phyloP scores from a whole-genome alignment of 2,113 vertebrate genomes.

The Pontoporia blainvillei region DNA sequence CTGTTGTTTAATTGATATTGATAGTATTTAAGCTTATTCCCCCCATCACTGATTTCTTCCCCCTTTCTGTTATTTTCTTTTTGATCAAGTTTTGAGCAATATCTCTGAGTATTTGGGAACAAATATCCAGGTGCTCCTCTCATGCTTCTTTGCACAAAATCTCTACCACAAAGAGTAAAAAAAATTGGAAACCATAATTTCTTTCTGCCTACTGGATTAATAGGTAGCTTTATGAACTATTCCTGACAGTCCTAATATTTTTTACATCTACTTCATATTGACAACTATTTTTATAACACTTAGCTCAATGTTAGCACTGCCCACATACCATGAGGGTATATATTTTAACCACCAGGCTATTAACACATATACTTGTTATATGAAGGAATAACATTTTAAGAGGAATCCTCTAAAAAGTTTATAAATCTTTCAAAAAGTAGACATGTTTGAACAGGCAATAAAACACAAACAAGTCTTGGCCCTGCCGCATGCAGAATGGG shows the following conservation, averaged over 20 bases:
- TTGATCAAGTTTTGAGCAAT: background rate
- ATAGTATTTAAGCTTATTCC: background rate
- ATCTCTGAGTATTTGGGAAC: background rate
- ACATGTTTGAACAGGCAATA: conserved; percentile 91
- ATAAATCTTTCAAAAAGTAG: conserved; percentile 81
- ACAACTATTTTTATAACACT: background rate
- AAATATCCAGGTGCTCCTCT: background rate
- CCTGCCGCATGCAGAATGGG: conserved; percentile 91
- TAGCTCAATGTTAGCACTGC: background rate
- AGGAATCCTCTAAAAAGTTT: conserved; percentile 39
- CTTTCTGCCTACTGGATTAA: background rate
- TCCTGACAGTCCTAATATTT: background rate
- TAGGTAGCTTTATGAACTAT: background rate
- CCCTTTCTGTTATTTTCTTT: background rate
- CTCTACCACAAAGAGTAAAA: background rate
- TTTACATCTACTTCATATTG: background rate
- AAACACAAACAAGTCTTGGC: conserved; percentile 97
- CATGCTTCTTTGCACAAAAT: background rate
- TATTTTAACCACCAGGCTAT: conserved; percentile 52
- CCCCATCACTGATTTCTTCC: background rate
- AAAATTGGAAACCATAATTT: background rate
- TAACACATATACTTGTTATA: conserved; percentile 59
- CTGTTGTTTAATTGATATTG: background rate
- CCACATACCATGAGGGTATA: background rate
- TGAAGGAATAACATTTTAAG: conserved; percentile 74